Percentiles rank a stretch among this genome's conserved stretches.
phyloP scores from a whole-genome alignment of 1,140 invertebrate genomes.

The Choristoneura fumiferana region DNA sequence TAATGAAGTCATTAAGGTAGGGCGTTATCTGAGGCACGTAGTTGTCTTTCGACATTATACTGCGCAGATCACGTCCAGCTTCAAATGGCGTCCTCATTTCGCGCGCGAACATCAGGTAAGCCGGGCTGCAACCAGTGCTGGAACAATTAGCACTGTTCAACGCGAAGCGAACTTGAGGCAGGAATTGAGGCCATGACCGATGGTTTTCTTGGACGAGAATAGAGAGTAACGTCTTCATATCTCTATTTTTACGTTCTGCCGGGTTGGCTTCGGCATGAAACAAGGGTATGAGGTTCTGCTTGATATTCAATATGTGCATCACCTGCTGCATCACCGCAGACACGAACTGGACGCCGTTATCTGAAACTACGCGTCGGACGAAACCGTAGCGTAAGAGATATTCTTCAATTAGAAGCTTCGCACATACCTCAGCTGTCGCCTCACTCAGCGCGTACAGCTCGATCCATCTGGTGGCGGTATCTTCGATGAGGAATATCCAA shows the following conservation, averaged over 20 bases:
- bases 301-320: slow-evolving; percentile 34
- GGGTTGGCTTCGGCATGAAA: slow-evolving; percentile 53
- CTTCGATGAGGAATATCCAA: no score
- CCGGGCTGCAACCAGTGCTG: slow-evolving; percentile 24
- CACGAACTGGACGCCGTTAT: slow-evolving; percentile 33
- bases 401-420: slow-evolving; percentile 27
- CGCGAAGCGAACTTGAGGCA: slow-evolving; percentile 51
- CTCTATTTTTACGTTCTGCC: slow-evolving; percentile 47
- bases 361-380: slow-evolving; percentile 31
- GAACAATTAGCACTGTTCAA: slow-evolving; percentile 47
- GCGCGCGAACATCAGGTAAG: slow-evolving; percentile 44
- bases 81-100: slow-evolving; percentile 31
- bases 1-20: slow-evolving; percentile 22
- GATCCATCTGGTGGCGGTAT: no score
- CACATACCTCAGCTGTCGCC: no score
- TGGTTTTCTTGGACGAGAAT: slow-evolving; percentile 45
- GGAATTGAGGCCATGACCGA: slow-evolving; percentile 41
- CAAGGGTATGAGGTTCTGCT: slow-evolving; percentile 40
- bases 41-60: slow-evolving; percentile 30
- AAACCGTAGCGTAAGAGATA: slow-evolving; percentile 26
- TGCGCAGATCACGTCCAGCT: slow-evolving; percentile 24
- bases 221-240: slow-evolving; percentile 46
- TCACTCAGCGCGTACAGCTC: no score
- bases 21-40: slow-evolving; percentile 38
- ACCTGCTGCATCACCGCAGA: slow-evolving; percentile 42